Evolutionary conservation across 2,888 invertebrate genomes (phyloP), one percentile per base, ranked within the genome.

Genomic region (Silvanus unidentatus): DNA sequence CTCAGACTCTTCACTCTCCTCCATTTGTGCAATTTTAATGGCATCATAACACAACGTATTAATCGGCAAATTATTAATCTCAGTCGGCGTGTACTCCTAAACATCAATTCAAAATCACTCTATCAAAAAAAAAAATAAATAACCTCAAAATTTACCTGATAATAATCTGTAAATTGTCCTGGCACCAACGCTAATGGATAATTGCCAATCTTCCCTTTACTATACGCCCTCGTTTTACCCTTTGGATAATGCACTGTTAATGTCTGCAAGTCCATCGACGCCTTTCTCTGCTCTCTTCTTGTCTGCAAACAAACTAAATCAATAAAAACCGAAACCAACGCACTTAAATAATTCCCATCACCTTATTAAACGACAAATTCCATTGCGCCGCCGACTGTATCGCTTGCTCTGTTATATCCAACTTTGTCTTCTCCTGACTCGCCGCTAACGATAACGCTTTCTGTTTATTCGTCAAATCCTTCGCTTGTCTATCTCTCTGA

Each of bases 141-240:
- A n/a, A n/a, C n/a, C n/a, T 32, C n/a, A 11, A 11, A 10, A 36
- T 6, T 51, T 63, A 70, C 70, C 62, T 85, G 82, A 72, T 87
- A 96, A 66, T 81, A 80, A 70, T 95, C 91, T 57, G 89, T 88
- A 74, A 84, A 98, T 75, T 99, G 99, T n/a, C 97, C 97, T 29
- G 96, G 94, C 59, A 99, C 84, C 52, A 99, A 75, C 36, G 97
- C 85, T 49, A 96, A 84, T 13, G 98, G 98, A 77, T 96, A 99
- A 70, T 80, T 70, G 34, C 82, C 81, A 32, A 81, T 71, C 55
- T 78, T 77, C 40, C 74, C 74, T 50, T 73, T 74, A 16, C 71
- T 70, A 12, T 75, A 68, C 32, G 62, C 59, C 44, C 66, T 66
- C 48, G 66, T 60, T 50, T 62, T 68, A 40, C 76, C 77, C 55